Evolutionary conservation across 1,140 invertebrate genomes (phyloP).

Genomic region (Antheraea pernyi): DNA sequence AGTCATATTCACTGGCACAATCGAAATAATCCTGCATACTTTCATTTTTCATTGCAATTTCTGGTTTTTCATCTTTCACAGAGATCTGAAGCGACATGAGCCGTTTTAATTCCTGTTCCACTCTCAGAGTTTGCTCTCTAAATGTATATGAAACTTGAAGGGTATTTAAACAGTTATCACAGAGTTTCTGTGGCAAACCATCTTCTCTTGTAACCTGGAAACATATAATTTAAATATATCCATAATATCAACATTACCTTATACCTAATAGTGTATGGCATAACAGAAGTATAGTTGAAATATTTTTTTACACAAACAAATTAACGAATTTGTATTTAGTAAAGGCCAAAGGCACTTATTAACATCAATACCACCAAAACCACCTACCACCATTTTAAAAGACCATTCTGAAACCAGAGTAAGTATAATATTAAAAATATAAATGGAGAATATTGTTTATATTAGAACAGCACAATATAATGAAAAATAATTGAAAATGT

Average conservation of each 20-base stretch:
- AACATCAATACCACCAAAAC: no score
- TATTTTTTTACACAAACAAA: no score
- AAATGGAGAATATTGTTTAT: no score
- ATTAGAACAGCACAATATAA: no score
- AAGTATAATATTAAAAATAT: no score
- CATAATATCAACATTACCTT: background rate
- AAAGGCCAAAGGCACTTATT: no score
- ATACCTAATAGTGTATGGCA: no score
- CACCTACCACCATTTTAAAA: no score
- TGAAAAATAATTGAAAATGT: no score
- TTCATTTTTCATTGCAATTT: conserved; percentile 36
- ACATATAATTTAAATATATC: conserved; percentile 7
- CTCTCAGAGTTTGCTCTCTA: conserved; percentile 49
- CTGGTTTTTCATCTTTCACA: conserved; percentile 44
- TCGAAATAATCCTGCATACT: conserved; percentile 34
- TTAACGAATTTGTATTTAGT: no score
- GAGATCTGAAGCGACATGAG: conserved; percentile 21
- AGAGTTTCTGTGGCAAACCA: conserved; percentile 68
- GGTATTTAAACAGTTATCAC: conserved; percentile 56
- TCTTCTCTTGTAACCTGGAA: conserved; percentile 63
- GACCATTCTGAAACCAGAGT: no score
- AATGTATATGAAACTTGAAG: conserved; percentile 57
- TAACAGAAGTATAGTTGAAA: no score
- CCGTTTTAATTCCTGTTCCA: conserved; percentile 53
- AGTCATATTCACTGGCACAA: conserved; percentile 32